Evolutionary conservation across 2,888 invertebrate species (phyloP).

Genomic region (Idaea biselata): DNA sequence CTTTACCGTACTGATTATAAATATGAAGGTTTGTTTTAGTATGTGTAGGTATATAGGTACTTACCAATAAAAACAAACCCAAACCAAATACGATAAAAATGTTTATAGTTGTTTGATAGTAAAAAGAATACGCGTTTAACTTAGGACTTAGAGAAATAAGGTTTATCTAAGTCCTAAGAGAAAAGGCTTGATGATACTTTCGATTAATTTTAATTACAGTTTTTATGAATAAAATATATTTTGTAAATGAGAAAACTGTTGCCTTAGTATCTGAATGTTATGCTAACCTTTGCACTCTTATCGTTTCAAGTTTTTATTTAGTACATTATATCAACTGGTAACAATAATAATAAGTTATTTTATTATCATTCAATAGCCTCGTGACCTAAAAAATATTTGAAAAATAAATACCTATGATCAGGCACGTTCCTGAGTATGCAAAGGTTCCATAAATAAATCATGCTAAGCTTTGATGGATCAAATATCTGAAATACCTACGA

Average conservation of each 20-base stretch:
- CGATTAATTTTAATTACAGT: background rate
- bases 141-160: background rate
- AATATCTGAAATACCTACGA: background rate
- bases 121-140: too few relatives aligned
- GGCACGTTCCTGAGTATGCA: background rate
- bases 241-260: conserved; percentile 8
- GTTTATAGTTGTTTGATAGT: too few relatives aligned
- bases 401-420: background rate
- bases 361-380: conserved; percentile 71
- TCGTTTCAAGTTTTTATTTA: conserved; percentile 66
- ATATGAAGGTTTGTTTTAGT: too few relatives aligned
- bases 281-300: conserved; percentile 76
- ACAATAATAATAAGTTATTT: conserved; percentile 43
- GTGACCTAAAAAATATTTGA: conserved; percentile 68
- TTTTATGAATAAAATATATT: conserved; percentile 2
- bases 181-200: background rate
- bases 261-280: conserved; percentile 64
- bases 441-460: background rate
- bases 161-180: background rate
- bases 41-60: too few relatives aligned
- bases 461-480: background rate
- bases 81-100: too few relatives aligned
- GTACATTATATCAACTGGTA: conserved; percentile 64
- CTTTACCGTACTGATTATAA: too few relatives aligned
- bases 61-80: too few relatives aligned